These are phyloP conservation scores for Cataglyphis albicans DNA, from an alignment of 2,888 invertebrate species.

Conservation along the genomic window DNA sequence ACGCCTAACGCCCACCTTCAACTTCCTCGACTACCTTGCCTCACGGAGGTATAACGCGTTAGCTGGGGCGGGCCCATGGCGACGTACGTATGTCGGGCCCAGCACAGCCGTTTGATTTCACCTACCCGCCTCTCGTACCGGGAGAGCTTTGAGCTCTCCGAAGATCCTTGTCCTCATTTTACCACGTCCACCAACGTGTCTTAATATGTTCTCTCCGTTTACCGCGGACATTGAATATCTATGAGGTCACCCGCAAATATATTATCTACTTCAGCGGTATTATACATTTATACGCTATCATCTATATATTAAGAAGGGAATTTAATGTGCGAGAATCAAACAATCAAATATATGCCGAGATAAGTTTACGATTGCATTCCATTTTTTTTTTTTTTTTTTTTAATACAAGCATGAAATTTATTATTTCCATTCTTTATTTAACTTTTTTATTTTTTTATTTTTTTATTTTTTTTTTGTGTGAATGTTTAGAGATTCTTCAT, in stretches of 20 bases:
- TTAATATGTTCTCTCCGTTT: slow-evolving; percentile 62
- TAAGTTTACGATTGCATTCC: not conserved
- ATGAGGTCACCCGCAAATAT: slow-evolving; percentile 44
- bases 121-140: slow-evolving; percentile 39
- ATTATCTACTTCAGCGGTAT: slow-evolving; percentile 37
- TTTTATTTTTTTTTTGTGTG: too few relatives aligned
- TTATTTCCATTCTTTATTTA: not conserved
- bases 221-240: slow-evolving; percentile 36
- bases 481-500: not conserved
- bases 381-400: too few relatives aligned
- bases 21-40: slow-evolving; percentile 59
- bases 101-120: slow-evolving; percentile 56
- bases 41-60: slow-evolving; percentile 35
- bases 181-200: slow-evolving; percentile 59
- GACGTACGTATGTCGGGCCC: slow-evolving; percentile 57
- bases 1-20: slow-evolving; percentile 73
- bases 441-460: not conserved
- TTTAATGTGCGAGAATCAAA: not conserved
- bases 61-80: slow-evolving; percentile 21
- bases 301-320: not conserved
- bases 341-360: not conserved
- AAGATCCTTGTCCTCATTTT: slow-evolving; percentile 56
- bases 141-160: slow-evolving; percentile 55
- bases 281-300: slow-evolving; percentile 33
- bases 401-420: not conserved